Conservation (phyloP, 2,888 invertebrate genomes). For the Microplitis manilae region DNA sequence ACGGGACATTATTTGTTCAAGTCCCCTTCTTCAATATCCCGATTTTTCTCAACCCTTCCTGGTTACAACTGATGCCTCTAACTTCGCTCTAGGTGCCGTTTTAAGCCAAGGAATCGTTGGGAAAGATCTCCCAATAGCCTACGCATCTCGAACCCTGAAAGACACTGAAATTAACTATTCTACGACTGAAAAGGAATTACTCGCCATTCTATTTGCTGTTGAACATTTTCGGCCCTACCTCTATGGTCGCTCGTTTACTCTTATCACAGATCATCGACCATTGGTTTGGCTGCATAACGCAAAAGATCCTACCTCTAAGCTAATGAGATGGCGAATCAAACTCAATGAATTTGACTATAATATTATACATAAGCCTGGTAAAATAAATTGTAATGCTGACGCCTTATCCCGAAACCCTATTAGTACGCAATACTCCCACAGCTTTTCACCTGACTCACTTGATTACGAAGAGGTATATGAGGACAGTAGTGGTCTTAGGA, state of each 20-base stretch:
- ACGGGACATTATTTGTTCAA: background rate
- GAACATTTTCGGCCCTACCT: conserved; percentile 39
- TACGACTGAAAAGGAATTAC: conserved; percentile 40
- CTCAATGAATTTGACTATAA: conserved; percentile 43
- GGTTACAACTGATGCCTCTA: conserved; percentile 29
- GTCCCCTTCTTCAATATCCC: background rate
- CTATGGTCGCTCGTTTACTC: conserved; percentile 33
- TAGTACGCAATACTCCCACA: background rate
- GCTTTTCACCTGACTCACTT: no score
- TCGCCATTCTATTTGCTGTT: conserved; percentile 37
- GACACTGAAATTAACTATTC: conserved; percentile 39
- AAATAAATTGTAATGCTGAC: conserved; percentile 41
- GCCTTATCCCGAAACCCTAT: conserved; percentile 43
- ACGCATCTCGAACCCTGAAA: conserved; percentile 37
- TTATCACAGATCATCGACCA: conserved; percentile 46
- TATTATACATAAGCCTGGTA: conserved; percentile 42
- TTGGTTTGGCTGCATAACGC: conserved; percentile 37
- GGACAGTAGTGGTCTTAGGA: no score
- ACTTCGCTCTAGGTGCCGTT: conserved; percentile 31
- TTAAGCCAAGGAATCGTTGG: conserved; percentile 39
- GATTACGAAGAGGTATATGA: no score
- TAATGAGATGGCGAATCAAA: conserved; percentile 38
- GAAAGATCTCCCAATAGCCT: conserved; percentile 40
- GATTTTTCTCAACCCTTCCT: background rate
- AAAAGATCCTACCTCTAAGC: conserved; percentile 38